Evolutionary conservation across 2,888 invertebrate species (phyloP).

Genomic region (Hydroisotoma schaefferi): DNA sequence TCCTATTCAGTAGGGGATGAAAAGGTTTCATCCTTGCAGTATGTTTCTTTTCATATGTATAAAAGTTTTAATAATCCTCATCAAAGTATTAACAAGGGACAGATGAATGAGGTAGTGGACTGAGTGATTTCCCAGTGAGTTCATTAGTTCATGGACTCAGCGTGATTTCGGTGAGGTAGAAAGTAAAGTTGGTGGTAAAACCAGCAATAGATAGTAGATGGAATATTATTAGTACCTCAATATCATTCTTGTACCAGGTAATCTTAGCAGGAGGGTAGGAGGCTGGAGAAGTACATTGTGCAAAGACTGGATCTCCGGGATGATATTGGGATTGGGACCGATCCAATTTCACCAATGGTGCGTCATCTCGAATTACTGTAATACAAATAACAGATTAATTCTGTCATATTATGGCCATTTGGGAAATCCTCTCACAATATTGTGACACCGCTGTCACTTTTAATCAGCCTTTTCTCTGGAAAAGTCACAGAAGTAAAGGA

Average conservation of each 20-base stretch:
- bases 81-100: no score
- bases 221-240: constrained; percentile 12
- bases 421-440: constrained; percentile 5
- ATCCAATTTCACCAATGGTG: constrained; percentile 39
- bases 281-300: constrained; percentile 36
- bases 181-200: no score
- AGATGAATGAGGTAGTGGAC: background rate
- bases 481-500: background rate
- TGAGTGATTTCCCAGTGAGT: constrained; percentile 7
- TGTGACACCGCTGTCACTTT: constrained; percentile 21
- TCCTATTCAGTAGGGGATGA: no score
- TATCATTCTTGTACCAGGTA: constrained; percentile 42
- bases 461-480: constrained; percentile 12
- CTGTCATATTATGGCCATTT: constrained; percentile 9
- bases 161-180: background rate
- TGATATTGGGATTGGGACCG: constrained; percentile 41
- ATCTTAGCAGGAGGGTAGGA: constrained; percentile 42
- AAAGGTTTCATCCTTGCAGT: no score
- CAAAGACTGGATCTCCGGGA: constrained; percentile 43
- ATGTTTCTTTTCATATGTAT: no score
- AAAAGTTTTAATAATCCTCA: no score
- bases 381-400: constrained; percentile 32
- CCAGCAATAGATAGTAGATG: no score
- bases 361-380: constrained; percentile 46
- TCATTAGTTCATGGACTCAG: background rate